Base-by-base conservation (phyloP, 2,888 invertebrate genomes). In the Chymomyza caudatula region DNA sequence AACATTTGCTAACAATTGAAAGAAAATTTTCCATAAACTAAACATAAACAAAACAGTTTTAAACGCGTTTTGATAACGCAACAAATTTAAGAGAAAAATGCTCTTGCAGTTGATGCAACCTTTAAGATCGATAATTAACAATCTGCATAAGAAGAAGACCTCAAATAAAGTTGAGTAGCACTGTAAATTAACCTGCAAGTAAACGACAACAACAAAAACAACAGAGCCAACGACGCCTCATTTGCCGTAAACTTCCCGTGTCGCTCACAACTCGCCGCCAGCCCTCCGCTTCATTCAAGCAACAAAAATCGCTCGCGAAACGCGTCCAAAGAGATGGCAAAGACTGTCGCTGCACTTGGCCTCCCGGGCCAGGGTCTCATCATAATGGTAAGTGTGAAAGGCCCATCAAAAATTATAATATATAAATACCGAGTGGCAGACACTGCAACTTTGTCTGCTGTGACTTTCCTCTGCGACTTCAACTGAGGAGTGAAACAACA, bases 401-500 rank as follows among this genome's bases (percentile, higher is more conserved):
- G 44, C 47, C 43, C 51, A 60, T 23, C 43, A 37, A 37, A 57
- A 53, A 53, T 54, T 49, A 57, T 59, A 53, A 64, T 56, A 59
- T 60, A 60, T 67, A 67, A 70, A 71, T 70, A 69, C 64, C 69
- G 60, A 60, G 60, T 60, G 17, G 51, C 20, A 13, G 51, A 22
- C 19, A 11, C 11, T 19, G 51, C 51, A 17, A 51, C 51, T 6
- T 37, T n/a, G n/a, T 47, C 47, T n/a, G n/a, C 47, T 47, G 47
- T 17, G 47, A 17, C 47, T 47, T 5, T 3, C 6, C 6, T 59
- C 51, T 60, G 71, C 55, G 37, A 22, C 20, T 44, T 25, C 72
- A 61, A 69, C 63, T 67, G 72, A 76, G 69, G 64, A 78, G 72
- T 76, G 63, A 78, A 69, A 66, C 60, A 62, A 77, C 77, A 78